These are phyloP conservation scores for Chiridota heheva DNA, from an alignment of 35 echinoderm and acorn worm species.

Conservation along the genomic window DNA sequence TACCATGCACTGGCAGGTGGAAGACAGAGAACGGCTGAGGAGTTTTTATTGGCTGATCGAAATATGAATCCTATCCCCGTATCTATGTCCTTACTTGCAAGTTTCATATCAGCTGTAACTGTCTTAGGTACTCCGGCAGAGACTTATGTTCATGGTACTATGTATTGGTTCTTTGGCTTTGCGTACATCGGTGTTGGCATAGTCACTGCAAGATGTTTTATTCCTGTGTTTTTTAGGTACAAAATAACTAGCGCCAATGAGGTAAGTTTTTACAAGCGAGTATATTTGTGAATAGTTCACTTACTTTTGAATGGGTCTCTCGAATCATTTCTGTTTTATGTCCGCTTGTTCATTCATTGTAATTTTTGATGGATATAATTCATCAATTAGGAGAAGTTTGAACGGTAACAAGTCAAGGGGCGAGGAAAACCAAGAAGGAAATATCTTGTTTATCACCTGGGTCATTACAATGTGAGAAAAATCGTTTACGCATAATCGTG, in stretches of 20 bases:
- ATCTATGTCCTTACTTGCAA: constrained; percentile 51
- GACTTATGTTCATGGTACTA: constrained; percentile 58
- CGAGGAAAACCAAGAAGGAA: no score
- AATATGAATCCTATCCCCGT: constrained; percentile 66
- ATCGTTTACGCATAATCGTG: no score
- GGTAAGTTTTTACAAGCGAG: no score
- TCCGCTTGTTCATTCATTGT: no score
- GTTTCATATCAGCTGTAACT: constrained; percentile 76
- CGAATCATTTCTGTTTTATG: no score
- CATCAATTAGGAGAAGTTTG: no score
- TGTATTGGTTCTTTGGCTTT: constrained; percentile 66
- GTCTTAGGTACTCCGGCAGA: constrained; percentile 75
- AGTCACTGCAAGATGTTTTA: constrained; percentile 12
- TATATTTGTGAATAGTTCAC: no score
- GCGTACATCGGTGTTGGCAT: constrained; percentile 36
- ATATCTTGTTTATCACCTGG: no score
- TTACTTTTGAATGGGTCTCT: no score
- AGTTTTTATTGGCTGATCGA: constrained; percentile 70
- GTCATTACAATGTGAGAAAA: no score
- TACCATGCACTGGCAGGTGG: constrained; percentile 70
- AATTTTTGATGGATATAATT: no score
- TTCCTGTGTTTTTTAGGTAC: constrained; percentile 53
- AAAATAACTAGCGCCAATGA: constrained; percentile 42
- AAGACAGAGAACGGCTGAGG: constrained; percentile 57
- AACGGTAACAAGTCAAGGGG: no score